Evolutionary conservation across 1,140 invertebrate genomes (phyloP), one percentile per base, ranked within the genome.

Genomic region (Patella vulgata): DNA sequence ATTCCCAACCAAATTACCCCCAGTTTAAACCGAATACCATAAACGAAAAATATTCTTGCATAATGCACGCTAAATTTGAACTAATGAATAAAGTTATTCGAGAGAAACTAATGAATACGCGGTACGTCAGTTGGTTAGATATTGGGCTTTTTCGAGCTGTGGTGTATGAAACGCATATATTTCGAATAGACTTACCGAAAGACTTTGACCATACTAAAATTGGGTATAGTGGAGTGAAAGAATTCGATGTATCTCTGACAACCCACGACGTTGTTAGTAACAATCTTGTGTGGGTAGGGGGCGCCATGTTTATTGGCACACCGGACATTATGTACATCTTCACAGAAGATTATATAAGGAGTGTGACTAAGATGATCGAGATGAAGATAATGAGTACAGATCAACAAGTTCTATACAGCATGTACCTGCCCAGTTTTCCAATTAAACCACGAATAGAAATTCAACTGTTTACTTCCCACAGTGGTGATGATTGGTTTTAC

Each of bases 21-120:
- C 58, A 71, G 19, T 59, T 74, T 56, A 30, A 39, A 1, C 77
- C 77, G 21, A 78, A 78, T 53, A 78, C 74, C 9, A 69, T 77
- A 11, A 52, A 67, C 17, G 54, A 66, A 1, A 53, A 62, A 12
- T 80, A 80, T 33, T 70, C 72, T 9, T 71, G 70, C 48, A 64
- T 66, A 5, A 80, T 78, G 75, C 76, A 78, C 63, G 74, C 71
- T 11, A 80, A 80, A 44, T 75, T 70, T 58, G 77, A 79, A 44
- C 28, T 74, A 27, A 42, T 77, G 28, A 33, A 69, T 6, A 66
- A 43, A 25, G 67, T 66, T 2, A 65, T 77, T 3, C 36, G 46
- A 2, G 44, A 63, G 39, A 66, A 64, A 33, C 57, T 64, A 8
- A 63, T 67, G 25, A 44, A 56, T 14, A 77, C 71, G 0, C 62